Conservation (phyloP, 1,140 invertebrate species). For the Agraylea sexmaculata region DNA sequence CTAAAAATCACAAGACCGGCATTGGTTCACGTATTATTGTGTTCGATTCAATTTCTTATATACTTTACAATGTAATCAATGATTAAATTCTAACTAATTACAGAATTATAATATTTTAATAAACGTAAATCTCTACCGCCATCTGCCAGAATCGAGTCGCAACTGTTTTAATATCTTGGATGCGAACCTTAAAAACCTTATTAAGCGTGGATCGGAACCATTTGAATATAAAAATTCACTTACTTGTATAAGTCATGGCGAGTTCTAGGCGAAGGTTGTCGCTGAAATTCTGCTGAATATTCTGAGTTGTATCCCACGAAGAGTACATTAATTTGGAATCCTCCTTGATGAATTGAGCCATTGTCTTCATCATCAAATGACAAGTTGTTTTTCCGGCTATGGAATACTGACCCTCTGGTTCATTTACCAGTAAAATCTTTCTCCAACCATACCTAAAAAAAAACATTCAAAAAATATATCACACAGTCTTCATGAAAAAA, state of each 20-base stretch:
- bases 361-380: constrained; percentile 55
- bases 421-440: constrained; percentile 58
- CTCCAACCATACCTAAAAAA: constrained; percentile 56
- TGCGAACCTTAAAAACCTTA: not conserved
- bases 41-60: no score
- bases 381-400: constrained; percentile 54
- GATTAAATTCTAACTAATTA: no score
- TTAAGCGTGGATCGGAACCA: not conserved
- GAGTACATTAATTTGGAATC: constrained; percentile 32
- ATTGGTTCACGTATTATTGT: no score
- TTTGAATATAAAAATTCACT: constrained; percentile 26
- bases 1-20: no score
- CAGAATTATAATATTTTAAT: no score
- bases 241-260: constrained; percentile 42
- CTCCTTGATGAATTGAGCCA: constrained; percentile 50
- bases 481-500: no score
- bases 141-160: no score
- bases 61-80: no score
- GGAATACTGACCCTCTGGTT: constrained; percentile 51
- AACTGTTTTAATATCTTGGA: constrained; percentile 2
- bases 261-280: constrained; percentile 36
- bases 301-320: constrained; percentile 42
- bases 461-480: no score
- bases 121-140: no score
- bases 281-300: constrained; percentile 38